A percentile compares a stretch with the other conserved stretches of the same genome.
Evolutionary conservation across 2,888 invertebrate species (phyloP).

Genomic region (Xestia xanthographa): DNA sequence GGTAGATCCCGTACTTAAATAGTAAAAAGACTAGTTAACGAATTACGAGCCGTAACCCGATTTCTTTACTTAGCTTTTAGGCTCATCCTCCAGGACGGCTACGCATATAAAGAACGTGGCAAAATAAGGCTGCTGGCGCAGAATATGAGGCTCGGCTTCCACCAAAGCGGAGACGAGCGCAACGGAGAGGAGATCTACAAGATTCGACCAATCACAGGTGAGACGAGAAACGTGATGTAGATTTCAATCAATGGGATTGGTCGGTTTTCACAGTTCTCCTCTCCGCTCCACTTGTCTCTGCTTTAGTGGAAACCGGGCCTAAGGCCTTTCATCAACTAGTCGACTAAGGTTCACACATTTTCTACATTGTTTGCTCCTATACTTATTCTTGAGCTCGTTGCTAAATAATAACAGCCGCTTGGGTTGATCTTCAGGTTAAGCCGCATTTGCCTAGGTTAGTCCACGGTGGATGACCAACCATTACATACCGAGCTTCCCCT

Average conservation of each 20-base stretch:
- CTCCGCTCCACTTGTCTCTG: too few species aligned
- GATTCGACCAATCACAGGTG: too few species aligned
- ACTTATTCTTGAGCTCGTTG: not conserved
- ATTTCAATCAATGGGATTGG: too few species aligned
- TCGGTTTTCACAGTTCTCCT: too few species aligned
- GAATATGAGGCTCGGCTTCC: too few species aligned
- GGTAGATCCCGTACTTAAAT: conserved; percentile 26
- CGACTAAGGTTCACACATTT: not conserved
- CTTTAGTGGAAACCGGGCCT: too few species aligned
- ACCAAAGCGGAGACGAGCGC: too few species aligned
- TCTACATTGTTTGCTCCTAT: not conserved
- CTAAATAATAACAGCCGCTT: not conserved
- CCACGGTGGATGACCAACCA: not conserved
- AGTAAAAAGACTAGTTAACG: conserved; percentile 47
- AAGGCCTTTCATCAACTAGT: not conserved
- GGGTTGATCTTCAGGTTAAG: not conserved
- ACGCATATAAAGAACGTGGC: not conserved
- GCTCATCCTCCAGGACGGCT: not conserved
- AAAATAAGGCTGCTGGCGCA: not conserved
- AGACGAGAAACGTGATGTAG: too few species aligned
- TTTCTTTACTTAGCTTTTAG: conserved; percentile 51
- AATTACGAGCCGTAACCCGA: conserved; percentile 46
- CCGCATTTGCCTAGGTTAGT: not conserved
- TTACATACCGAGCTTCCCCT: not conserved
- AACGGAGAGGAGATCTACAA: too few species aligned